phyloP scores from a whole-genome alignment of 2,888 invertebrate genomes.

The Limnephilus rhombicus region DNA sequence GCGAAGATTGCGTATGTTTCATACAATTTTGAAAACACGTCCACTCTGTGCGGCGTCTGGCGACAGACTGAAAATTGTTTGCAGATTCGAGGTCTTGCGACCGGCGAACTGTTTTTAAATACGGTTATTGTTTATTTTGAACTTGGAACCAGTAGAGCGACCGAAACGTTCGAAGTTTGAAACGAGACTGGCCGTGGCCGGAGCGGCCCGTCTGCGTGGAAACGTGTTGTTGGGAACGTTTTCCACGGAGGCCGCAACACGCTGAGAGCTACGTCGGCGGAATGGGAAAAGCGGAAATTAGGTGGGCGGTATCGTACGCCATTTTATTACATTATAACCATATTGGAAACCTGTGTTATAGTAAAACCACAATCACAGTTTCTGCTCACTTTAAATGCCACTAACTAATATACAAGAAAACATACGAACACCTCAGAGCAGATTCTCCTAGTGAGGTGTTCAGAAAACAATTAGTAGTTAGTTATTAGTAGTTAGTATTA shows the following conservation, averaged over 20 bases:
- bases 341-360: too few relatives aligned
- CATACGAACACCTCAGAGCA: too few relatives aligned
- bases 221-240: slow-evolving; percentile 57
- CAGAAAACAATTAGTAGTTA: too few relatives aligned
- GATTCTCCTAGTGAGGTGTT: too few relatives aligned
- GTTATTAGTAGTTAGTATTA: too few relatives aligned
- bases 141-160: slow-evolving; percentile 28
- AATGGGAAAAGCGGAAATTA: background rate
- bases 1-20: background rate
- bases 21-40: slow-evolving; percentile 12
- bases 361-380: too few relatives aligned
- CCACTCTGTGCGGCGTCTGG: slow-evolving; percentile 21
- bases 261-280: slow-evolving; percentile 15
- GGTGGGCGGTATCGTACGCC: background rate
- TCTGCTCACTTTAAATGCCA: too few relatives aligned
- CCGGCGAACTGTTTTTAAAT: slow-evolving; percentile 44
- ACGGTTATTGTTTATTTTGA: slow-evolving; percentile 12
- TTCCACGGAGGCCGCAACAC: slow-evolving; percentile 43
- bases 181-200: slow-evolving; percentile 56
- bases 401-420: too few relatives aligned
- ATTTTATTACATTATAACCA: background rate
- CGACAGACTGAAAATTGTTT: slow-evolving; percentile 46
- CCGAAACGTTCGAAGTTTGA: slow-evolving; percentile 50
- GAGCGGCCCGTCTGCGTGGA: slow-evolving; percentile 43
- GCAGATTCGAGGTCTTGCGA: slow-evolving; percentile 44